These are phyloP conservation scores for Dynastes tityus DNA, from an alignment of 2,888 invertebrate species.

Conservation along the genomic window DNA sequence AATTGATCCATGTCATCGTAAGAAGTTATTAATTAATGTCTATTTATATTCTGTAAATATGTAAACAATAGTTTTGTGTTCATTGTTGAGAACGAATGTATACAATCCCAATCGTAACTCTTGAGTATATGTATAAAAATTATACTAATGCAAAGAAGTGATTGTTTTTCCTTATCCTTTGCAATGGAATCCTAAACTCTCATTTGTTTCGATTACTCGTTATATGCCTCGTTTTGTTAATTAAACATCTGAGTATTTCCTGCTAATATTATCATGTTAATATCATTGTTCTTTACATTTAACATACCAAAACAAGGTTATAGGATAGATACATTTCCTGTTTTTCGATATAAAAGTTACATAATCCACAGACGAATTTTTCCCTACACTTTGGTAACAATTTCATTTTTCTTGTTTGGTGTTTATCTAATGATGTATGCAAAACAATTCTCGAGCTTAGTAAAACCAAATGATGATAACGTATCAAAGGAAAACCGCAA, in stretches of 20 bases:
- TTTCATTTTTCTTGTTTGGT: background rate
- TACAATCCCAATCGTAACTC: no score
- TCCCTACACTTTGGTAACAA: no score
- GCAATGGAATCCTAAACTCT: no score
- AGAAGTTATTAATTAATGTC: conserved; percentile 7
- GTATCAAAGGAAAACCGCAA: conserved; percentile 42
- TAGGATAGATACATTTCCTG: no score
- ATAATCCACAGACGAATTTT: no score
- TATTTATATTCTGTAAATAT: conserved; percentile 2
- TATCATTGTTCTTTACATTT: background rate
- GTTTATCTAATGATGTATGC: background rate
- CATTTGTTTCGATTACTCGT: no score
- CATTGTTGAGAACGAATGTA: background rate
- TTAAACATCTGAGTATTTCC: background rate
- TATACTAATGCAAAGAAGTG: no score
- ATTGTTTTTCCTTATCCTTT: no score
- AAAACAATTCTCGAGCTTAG: conserved; percentile 31
- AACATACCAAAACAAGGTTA: background rate
- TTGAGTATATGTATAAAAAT: no score
- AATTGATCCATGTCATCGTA: conserved; percentile 5
- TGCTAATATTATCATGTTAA: conserved; percentile 8
- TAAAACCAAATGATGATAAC: conserved; percentile 34
- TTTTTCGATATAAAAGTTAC: no score
- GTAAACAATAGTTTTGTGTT: background rate
- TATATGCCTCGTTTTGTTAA: no score